Percentiles rank a stretch among this genome's conserved stretches.
Evolutionary conservation across 2,113 vertebrate genomes (phyloP).

Genomic region (Cairina moschata): DNA sequence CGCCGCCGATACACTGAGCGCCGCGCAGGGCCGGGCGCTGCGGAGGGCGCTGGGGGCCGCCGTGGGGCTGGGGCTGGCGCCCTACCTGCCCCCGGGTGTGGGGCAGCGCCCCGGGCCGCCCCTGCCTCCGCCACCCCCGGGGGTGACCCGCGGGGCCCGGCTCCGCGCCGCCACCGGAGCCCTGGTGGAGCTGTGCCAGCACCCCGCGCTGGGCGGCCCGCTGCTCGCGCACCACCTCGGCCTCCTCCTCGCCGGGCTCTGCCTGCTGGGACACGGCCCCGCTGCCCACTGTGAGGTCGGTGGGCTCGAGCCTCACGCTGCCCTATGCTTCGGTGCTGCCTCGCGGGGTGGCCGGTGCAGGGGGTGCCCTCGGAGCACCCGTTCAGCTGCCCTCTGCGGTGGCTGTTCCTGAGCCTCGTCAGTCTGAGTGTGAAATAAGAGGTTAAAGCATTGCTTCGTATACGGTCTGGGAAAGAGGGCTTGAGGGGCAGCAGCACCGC

Average conservation of each 20-base stretch:
- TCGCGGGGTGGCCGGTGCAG: neutral
- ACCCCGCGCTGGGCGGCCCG: slow-evolving; percentile 78
- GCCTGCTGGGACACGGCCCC: slow-evolving; percentile 79
- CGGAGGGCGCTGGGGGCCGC: slow-evolving; percentile 83
- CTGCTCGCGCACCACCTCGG: slow-evolving; percentile 87
- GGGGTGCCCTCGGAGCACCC: neutral
- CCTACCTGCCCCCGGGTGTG: slow-evolving; percentile 85
- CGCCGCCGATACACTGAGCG: slow-evolving; percentile 85
- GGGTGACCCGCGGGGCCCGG: slow-evolving; percentile 19
- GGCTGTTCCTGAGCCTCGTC: rapidly evolving
- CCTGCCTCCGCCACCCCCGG: neutral
- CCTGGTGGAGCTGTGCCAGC: slow-evolving; percentile 76
- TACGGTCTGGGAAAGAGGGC: neutral
- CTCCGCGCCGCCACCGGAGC: slow-evolving; percentile 71
- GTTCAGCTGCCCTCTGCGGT: rapidly evolving
- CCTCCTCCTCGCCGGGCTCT: slow-evolving; percentile 86
- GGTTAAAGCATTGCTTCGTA: rapidly evolving
- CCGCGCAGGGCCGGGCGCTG: slow-evolving; percentile 84
- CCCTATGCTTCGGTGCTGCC: neutral
- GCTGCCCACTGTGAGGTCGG: neutral
- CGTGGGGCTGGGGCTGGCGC: slow-evolving; percentile 85
- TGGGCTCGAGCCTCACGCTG: neutral
- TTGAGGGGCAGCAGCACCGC: neutral
- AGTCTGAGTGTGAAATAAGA: rapidly evolving
- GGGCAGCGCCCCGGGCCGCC: slow-evolving; percentile 74